phyloP scores from a whole-genome alignment of 2,113 vertebrate genomes.

The Pachyramphus minor region DNA sequence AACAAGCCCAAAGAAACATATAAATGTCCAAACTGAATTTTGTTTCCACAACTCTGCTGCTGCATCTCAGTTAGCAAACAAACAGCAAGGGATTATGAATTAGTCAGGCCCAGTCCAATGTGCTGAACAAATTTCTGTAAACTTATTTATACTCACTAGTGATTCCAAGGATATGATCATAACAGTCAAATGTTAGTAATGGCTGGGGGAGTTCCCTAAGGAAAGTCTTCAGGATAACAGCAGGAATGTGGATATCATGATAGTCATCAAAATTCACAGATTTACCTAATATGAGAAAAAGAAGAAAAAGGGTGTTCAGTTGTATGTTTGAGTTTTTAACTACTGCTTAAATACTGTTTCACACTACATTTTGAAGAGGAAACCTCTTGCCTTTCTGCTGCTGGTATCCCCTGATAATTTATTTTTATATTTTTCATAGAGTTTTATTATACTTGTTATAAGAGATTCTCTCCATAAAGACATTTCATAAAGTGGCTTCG shows the following conservation, averaged over 20 bases:
- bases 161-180: constrained; percentile 75
- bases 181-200: constrained; percentile 79
- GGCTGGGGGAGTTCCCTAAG: constrained; percentile 86
- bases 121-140: background rate
- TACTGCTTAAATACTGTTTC: background rate
- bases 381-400: background rate
- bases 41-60: background rate
- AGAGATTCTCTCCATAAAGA: background rate
- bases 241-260: constrained; percentile 77
- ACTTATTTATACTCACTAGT: constrained; percentile 70
- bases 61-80: background rate
- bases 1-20: background rate
- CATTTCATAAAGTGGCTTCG: background rate
- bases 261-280: constrained; percentile 79
- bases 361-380: background rate
- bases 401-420: background rate
- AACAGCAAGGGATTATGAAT: background rate
- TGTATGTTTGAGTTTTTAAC: background rate
- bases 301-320: background rate
- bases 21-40: background rate
- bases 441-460: background rate
- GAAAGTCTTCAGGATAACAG: constrained; percentile 86
- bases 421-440: background rate
- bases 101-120: background rate
- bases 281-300: constrained; percentile 74